A percentile compares a stretch with the other conserved stretches of the same genome.
Evolutionary conservation across 2,888 invertebrate genomes (phyloP).

Genomic region (Diaphora mendica): DNA sequence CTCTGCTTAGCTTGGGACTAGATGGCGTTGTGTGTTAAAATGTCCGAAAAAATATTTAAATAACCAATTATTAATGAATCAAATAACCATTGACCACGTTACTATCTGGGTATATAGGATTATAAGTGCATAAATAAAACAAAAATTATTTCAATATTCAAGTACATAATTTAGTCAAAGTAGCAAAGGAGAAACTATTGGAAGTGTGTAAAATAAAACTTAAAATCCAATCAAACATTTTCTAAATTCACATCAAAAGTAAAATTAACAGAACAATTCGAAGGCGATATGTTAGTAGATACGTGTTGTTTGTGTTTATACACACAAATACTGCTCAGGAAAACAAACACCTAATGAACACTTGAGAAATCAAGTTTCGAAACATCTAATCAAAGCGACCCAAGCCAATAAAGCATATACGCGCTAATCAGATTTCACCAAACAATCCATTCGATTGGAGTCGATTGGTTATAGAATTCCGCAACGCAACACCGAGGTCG

Average conservation of each 20-base stretch:
- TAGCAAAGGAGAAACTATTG: neutral
- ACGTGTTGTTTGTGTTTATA: neutral
- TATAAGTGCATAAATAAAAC: too few relatives aligned
- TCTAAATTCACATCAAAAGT: neutral
- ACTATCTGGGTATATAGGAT: too few relatives aligned
- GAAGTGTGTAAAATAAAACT: neutral
- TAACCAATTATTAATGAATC: too few relatives aligned
- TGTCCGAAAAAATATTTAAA: too few relatives aligned
- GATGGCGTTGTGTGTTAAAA: too few relatives aligned
- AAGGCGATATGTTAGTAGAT: neutral
- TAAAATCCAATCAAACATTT: neutral
- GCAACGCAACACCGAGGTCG: slow-evolving; percentile 73
- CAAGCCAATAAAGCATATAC: slow-evolving; percentile 54
- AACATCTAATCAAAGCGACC: slow-evolving; percentile 49
- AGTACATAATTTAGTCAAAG: neutral
- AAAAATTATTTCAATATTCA: neutral
- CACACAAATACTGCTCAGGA: neutral
- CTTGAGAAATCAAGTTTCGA: slow-evolving; percentile 43
- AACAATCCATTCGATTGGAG: slow-evolving; percentile 72
- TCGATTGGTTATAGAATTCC: slow-evolving; percentile 75
- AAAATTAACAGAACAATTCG: neutral
- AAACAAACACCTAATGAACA: slow-evolving; percentile 38
- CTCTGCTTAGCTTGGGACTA: too few relatives aligned
- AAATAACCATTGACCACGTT: neutral
- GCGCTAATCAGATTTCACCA: slow-evolving; percentile 75